Conservation (phyloP, 2,888 invertebrate species). For the Aspidiotus destructor region DNA sequence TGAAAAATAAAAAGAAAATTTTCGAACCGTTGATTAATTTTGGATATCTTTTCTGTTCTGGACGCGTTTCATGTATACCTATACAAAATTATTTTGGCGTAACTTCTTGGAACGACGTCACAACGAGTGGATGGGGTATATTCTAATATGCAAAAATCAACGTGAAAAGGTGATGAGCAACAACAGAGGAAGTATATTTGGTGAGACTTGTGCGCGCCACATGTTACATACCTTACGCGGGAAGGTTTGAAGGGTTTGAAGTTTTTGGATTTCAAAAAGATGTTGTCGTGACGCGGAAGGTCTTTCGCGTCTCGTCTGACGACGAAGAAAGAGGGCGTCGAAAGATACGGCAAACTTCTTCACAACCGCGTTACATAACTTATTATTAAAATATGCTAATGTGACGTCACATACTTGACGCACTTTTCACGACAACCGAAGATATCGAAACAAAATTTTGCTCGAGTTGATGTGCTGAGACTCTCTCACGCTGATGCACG, state of each 20-base stretch:
- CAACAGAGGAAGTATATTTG: slow-evolving; percentile 13
- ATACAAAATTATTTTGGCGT: not conserved
- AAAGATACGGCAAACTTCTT: slow-evolving; percentile 27
- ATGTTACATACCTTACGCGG: slow-evolving; percentile 23
- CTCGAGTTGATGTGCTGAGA: no score
- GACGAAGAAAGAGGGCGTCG: not conserved
- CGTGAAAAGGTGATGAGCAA: not conserved
- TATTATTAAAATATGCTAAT: slow-evolving; percentile 39
- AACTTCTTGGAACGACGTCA: not conserved
- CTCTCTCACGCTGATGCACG: no score
- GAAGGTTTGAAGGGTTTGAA: slow-evolving; percentile 31
- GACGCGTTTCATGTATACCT: not conserved
- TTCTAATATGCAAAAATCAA: slow-evolving; percentile 4
- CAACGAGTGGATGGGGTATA: not conserved
- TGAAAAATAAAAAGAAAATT: no score
- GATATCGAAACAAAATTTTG: no score
- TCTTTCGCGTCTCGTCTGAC: not conserved
- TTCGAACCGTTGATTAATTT: not conserved
- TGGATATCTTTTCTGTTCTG: not conserved
- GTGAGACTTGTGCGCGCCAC: slow-evolving; percentile 30
- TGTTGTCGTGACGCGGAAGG: slow-evolving; percentile 12
- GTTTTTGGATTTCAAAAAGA: slow-evolving; percentile 30
- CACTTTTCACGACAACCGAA: slow-evolving; percentile 9
- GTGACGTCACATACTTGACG: slow-evolving; percentile 35
- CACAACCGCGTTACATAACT: slow-evolving; percentile 35